These are phyloP conservation scores for Urocynchramus pylzowi DNA, from an alignment of 2,113 vertebrate species.

Conservation along the genomic window DNA sequence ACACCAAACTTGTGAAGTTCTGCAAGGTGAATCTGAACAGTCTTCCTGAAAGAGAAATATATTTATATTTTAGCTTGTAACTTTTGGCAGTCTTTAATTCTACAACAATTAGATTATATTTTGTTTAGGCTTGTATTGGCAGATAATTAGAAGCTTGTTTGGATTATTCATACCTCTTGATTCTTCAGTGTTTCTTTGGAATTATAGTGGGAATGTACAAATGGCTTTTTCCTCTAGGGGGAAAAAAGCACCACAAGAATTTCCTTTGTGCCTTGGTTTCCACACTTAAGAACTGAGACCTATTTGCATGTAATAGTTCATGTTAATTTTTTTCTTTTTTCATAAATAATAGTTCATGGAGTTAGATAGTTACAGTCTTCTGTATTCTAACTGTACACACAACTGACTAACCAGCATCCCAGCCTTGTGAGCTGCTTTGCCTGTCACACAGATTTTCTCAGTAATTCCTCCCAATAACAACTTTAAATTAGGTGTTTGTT, in stretches of 20 bases:
- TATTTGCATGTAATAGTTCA: background rate
- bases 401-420: background rate
- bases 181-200: background rate
- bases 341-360: background rate
- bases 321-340: background rate
- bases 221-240: background rate
- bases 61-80: background rate
- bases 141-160: background rate
- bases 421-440: background rate
- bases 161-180: conserved; percentile 17
- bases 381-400: background rate
- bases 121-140: background rate
- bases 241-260: background rate
- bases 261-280: background rate
- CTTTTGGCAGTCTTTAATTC: background rate
- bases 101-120: background rate
- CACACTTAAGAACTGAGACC: background rate
- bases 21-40: background rate
- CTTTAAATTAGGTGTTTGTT: background rate
- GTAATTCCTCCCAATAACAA: background rate
- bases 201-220: background rate
- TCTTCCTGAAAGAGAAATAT: background rate
- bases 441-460: background rate
- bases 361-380: background rate
- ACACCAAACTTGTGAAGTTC: background rate